Conservation (phyloP, 1,140 invertebrate species). For the Zophobas morio region DNA sequence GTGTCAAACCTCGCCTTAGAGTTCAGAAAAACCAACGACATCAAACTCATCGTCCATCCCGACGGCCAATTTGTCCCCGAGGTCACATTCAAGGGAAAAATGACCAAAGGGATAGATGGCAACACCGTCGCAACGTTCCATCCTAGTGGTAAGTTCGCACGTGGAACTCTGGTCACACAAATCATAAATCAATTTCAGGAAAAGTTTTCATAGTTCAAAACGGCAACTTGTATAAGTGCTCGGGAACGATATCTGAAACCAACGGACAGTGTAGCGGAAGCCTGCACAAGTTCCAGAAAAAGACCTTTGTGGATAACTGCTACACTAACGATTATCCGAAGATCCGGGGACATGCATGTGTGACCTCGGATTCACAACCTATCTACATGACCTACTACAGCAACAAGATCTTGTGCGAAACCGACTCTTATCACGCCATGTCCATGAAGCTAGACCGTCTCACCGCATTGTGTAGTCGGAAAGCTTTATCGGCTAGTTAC, state of each 20-base stretch:
- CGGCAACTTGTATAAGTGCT: background rate
- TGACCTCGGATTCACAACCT: background rate
- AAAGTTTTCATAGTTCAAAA: background rate
- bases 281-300: background rate
- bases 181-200: background rate
- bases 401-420: conserved; percentile 2
- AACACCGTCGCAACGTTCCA: conserved; percentile 1
- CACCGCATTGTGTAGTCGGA: background rate
- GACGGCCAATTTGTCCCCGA: background rate
- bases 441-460: background rate
- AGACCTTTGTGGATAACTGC: background rate
- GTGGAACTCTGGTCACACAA: background rate
- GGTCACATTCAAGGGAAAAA: background rate
- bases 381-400: conserved; percentile 25
- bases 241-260: background rate
- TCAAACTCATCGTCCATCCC: background rate
- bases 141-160: background rate
- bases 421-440: background rate
- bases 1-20: background rate
- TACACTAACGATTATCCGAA: conserved; percentile 1
- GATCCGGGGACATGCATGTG: background rate
- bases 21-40: background rate
- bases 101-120: conserved; percentile 1
- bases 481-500: background rate
- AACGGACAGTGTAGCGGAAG: background rate